These are phyloP conservation scores for Alca torda DNA, from an alignment of 2,797 vertebrate species.

Conservation along the genomic window DNA sequence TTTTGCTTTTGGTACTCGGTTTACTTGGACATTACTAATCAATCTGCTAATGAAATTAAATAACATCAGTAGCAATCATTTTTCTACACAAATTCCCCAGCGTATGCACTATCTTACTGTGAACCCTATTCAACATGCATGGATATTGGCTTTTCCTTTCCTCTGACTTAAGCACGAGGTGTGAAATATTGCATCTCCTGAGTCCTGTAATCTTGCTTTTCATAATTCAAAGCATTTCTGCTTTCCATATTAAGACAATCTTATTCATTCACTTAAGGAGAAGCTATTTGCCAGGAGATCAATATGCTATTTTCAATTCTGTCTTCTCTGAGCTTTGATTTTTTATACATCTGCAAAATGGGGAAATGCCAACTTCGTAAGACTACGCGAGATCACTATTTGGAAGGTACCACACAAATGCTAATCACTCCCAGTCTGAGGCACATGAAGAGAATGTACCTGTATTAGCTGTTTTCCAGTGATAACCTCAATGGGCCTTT, in stretches of 20 bases:
- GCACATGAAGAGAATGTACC: neutral
- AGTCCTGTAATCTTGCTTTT: neutral
- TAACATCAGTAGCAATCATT: neutral
- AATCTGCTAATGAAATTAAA: neutral
- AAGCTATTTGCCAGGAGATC: neutral
- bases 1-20: neutral
- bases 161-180: neutral
- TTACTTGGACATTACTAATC: neutral
- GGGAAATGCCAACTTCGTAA: neutral
- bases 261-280: neutral
- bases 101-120: neutral
- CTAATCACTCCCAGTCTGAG: neutral
- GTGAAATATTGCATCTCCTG: neutral
- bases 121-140: neutral
- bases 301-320: neutral
- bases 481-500: neutral
- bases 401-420: neutral
- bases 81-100: neutral
- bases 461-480: neutral
- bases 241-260: neutral
- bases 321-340: neutral
- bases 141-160: neutral
- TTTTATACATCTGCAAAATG: neutral
- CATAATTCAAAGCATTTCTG: neutral
- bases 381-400: rapidly evolving